phyloP scores from a whole-genome alignment of 1,140 invertebrate genomes.

The Pseudoatta argentina region DNA sequence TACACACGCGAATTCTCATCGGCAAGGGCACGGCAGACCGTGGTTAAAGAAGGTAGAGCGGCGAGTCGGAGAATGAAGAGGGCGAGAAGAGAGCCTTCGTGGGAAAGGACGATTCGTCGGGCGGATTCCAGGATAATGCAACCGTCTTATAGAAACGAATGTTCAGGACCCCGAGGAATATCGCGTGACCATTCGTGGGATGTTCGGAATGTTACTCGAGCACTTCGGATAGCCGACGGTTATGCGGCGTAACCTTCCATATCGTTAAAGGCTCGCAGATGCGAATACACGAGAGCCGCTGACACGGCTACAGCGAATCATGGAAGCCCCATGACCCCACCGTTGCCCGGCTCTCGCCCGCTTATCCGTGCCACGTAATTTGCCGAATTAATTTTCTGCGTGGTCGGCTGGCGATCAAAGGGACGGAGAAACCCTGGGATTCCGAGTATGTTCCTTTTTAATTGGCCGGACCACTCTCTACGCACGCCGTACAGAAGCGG shows the following conservation, averaged over 20 bases:
- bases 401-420: constrained; percentile 66
- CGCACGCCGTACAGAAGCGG: constrained; percentile 42
- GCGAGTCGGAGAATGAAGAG: background rate
- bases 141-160: constrained; percentile 70
- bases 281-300: constrained; percentile 17
- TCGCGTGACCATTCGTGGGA: constrained; percentile 77
- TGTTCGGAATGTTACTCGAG: constrained; percentile 77
- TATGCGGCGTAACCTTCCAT: constrained; percentile 75
- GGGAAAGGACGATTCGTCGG: constrained; percentile 73
- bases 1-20: constrained; percentile 69
- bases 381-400: constrained; percentile 74
- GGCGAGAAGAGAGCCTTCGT: constrained; percentile 57
- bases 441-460: constrained; percentile 42
- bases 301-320: constrained; percentile 48
- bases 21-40: constrained; percentile 63
- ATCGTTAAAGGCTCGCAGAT: constrained; percentile 70
- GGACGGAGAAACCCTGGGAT: constrained; percentile 1
- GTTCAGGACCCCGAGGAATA: constrained; percentile 70
- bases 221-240: constrained; percentile 74
- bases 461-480: constrained; percentile 32
- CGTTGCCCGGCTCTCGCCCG: constrained; percentile 27
- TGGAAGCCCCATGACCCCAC: constrained; percentile 47
- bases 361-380: constrained; percentile 72
- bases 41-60: constrained; percentile 17
- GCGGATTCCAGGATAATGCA: constrained; percentile 74